These are phyloP conservation scores for Gymnoscopelus microlampas DNA, from an alignment of 2,797 vertebrate genomes.

Conservation along the genomic window DNA sequence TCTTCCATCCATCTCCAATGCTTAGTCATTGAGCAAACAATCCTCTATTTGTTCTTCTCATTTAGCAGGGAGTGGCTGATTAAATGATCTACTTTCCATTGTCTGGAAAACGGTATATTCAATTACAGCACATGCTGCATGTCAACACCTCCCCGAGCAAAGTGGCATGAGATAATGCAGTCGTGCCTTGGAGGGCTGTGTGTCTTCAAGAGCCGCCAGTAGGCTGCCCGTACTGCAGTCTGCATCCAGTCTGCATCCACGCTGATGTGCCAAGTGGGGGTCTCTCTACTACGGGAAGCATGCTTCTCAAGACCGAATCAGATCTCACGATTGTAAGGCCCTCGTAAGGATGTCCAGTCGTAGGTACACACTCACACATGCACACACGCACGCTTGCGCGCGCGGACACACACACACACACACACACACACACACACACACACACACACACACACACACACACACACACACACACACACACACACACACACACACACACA, in stretches of 20 bases:
- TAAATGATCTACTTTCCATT: slow-evolving; percentile 76
- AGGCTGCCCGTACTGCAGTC: slow-evolving; percentile 29
- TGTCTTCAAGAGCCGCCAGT: slow-evolving; percentile 35
- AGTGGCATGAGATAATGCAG: slow-evolving; percentile 65
- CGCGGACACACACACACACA: neutral
- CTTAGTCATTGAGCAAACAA: slow-evolving; percentile 83
- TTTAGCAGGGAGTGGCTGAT: slow-evolving; percentile 72
- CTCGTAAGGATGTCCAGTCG: slow-evolving; percentile 72
- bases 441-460: too few relatives aligned
- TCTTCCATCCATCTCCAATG: slow-evolving; percentile 74
- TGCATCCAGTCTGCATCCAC: slow-evolving; percentile 28
- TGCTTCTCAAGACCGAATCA: slow-evolving; percentile 58
- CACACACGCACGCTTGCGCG: too few relatives aligned
- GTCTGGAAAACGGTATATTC: slow-evolving; percentile 72
- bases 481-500: slow-evolving; percentile 5
- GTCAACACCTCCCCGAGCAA: slow-evolving; percentile 66
- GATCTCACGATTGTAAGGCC: slow-evolving; percentile 51
- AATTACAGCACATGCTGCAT: slow-evolving; percentile 63
- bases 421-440: too few relatives aligned
- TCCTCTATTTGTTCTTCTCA: slow-evolving; percentile 71
- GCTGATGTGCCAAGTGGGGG: slow-evolving; percentile 43
- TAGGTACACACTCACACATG: too few relatives aligned
- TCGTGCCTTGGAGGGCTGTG: slow-evolving; percentile 44
- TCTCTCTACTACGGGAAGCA: slow-evolving; percentile 51
- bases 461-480: neutral